Base-by-base conservation (phyloP, 2,113 vertebrate genomes). In the Psammodynastes pulverulentus region DNA sequence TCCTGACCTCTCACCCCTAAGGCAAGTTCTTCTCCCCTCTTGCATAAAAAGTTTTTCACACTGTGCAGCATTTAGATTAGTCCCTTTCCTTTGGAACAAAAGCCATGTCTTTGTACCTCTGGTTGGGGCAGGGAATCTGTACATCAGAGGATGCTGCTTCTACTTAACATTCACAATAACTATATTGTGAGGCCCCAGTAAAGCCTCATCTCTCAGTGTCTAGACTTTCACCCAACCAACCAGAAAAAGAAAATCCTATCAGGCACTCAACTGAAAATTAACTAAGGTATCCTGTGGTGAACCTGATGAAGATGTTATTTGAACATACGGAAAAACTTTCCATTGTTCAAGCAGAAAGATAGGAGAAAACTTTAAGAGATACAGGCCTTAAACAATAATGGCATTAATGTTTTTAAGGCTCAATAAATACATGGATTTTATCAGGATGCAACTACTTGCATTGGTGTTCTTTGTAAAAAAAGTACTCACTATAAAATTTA, bases 291-390 rank as follows among this genome's bases (percentile, higher is more conserved):
- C 99, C 99, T 98, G 99, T 98, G 97, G 99, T 98, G 99, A 98
- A 98, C 98, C 98, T 98, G 98, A 99, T 99, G 98, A 99, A 98
- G 98, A 99, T 97, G 98, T 98, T 98, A 99, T 98, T 97, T 97
- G 98, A 98, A 98, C 99, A 99, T 98, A 99, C 97, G 98, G 99
- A 97, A 98, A 98, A 99, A 98, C 98, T 98, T 97, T 97, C 98
- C 97, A 98, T 98, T 99, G 98, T 98, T 98, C 97, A 98, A 79
- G 97, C 96, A 97, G 94, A 97, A 97, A 97, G 98, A 96, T 96
- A 96, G 97, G 97, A 97, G 95, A 95, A 96, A 96, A 97, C 94
- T 97, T 97, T 96, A 90, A 95, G 95, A 97, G 93, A 89, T 89
- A 95, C 88, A 91, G 91, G 94, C 95, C 97, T 98, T 97, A 98